A percentile compares a stretch with the other conserved stretches of the same genome.
These are phyloP conservation scores for Aythya baeri DNA, from an alignment of 2,113 vertebrate species.

Conservation along the genomic window DNA sequence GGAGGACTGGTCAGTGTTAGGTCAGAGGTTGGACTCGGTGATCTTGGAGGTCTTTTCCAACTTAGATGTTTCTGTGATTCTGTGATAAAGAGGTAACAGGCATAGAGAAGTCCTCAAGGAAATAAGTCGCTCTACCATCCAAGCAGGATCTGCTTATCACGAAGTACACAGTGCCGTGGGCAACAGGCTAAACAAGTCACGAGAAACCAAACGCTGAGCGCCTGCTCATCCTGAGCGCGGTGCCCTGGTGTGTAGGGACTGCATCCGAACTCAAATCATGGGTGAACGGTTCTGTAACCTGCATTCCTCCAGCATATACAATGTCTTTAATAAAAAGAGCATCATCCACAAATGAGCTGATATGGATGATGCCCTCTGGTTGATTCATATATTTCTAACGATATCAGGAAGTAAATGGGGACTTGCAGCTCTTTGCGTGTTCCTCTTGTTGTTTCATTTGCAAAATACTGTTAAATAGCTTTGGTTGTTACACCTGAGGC, in stretches of 20 bases:
- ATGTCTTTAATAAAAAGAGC: neutral
- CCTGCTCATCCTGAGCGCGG: neutral
- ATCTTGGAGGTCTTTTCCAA: too few relatives aligned
- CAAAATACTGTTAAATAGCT: neutral
- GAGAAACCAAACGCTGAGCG: neutral
- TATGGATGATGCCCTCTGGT: neutral
- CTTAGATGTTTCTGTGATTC: too few relatives aligned
- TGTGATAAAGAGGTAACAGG: neutral
- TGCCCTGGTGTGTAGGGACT: neutral
- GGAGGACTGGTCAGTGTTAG: too few relatives aligned
- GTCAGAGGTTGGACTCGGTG: too few relatives aligned
- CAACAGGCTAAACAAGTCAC: neutral
- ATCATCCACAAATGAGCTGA: neutral
- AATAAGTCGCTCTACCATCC: neutral
- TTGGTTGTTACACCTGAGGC: neutral
- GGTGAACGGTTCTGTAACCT: neutral
- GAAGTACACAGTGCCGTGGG: rapidly evolving
- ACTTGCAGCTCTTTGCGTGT: neutral
- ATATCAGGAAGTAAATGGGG: neutral
- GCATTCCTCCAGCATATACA: neutral
- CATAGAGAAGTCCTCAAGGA: neutral
- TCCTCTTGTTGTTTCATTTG: neutral
- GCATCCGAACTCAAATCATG: rapidly evolving
- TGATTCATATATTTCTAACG: neutral
- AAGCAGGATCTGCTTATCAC: neutral